These are phyloP conservation scores for Tauraco erythrolophus DNA, from an alignment of 2,113 vertebrate species.

Conservation along the genomic window DNA sequence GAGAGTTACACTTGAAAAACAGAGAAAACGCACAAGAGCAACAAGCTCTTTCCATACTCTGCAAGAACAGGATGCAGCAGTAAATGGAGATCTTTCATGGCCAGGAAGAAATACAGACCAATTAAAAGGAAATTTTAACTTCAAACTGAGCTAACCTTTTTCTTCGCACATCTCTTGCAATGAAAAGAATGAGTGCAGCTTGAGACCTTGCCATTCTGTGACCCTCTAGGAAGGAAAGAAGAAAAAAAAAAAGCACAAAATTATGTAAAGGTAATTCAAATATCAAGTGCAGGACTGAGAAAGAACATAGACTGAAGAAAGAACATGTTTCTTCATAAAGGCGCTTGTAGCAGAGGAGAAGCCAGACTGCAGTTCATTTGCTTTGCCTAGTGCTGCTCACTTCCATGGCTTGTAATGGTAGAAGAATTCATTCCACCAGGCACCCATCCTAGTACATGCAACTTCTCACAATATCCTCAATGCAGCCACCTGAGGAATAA, in stretches of 20 bases:
- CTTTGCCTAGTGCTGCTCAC: not conserved
- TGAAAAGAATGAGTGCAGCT: not conserved
- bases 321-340: not conserved
- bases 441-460: not conserved
- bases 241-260: not conserved
- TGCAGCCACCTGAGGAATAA: constrained; percentile 1
- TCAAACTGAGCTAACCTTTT: not conserved
- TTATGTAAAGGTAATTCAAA: not conserved
- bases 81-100: not conserved
- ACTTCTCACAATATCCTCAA: not conserved
- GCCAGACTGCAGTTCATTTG: not conserved
- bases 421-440: not conserved
- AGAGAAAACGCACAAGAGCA: not conserved
- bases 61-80: not conserved
- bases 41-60: not conserved
- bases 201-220: not conserved
- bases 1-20: not conserved
- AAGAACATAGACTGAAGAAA: not conserved
- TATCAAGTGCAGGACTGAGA: not conserved
- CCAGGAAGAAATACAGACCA: not conserved
- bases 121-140: not conserved
- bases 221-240: not conserved
- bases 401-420: not conserved
- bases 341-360: not conserved
- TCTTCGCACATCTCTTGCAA: not conserved